These are phyloP conservation scores for Oscarella lobularis DNA, from an alignment of 37 sponge, comb jelly and placozoan genomes.

Conservation along the genomic window DNA sequence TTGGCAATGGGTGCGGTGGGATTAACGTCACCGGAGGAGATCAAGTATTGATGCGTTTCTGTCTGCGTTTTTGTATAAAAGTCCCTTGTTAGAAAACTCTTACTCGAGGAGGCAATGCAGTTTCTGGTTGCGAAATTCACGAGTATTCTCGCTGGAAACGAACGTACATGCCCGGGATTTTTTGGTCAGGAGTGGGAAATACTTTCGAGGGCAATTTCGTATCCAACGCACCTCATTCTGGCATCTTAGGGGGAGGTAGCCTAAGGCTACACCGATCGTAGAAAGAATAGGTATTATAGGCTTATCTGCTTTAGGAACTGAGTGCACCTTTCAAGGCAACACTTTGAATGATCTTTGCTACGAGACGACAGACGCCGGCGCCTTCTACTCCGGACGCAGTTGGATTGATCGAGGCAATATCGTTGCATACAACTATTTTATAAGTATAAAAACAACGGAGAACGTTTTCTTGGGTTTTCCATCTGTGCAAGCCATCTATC, in stretches of 20 bases:
- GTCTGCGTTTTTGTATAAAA: not conserved
- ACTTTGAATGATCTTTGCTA: constrained; percentile 17
- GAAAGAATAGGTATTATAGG: not conserved
- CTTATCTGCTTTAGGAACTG: constrained; percentile 12
- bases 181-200: constrained; percentile 29
- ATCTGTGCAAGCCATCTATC: constrained; percentile 38
- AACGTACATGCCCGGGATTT: constrained; percentile 28
- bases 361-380: constrained; percentile 32
- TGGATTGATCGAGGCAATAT: constrained; percentile 32
- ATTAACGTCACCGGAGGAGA: constrained; percentile 17
- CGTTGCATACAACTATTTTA: constrained; percentile 10
- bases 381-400: constrained; percentile 31
- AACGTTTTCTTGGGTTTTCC: constrained; percentile 16
- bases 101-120: constrained; percentile 14
- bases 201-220: constrained; percentile 12
- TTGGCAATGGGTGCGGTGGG: constrained; percentile 34
- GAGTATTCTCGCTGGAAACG: constrained; percentile 33
- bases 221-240: constrained; percentile 30
- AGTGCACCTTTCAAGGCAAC: constrained; percentile 23
- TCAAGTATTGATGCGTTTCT: constrained; percentile 21
- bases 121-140: constrained; percentile 4
- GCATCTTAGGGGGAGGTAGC: constrained; percentile 30
- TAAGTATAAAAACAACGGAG: constrained; percentile 17
- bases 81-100: constrained; percentile 9
- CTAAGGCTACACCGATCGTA: not conserved